A percentile compares a stretch with the other conserved stretches of the same genome.
Conservation (phyloP, 2,797 vertebrate species). For the Peromyscus eremicus region DNA sequence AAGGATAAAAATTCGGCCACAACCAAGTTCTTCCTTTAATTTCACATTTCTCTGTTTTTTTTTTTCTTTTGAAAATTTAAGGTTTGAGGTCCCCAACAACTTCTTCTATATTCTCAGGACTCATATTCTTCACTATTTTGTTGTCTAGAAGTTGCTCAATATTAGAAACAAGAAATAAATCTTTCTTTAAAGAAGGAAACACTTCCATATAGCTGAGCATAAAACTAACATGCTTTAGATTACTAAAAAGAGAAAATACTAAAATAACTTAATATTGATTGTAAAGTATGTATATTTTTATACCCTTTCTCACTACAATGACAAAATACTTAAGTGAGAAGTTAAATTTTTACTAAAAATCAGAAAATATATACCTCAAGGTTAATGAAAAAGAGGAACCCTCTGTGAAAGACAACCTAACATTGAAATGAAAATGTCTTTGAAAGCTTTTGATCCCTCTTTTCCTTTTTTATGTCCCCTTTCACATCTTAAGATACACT, state of each 20-base stretch:
- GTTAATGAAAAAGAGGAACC: not conserved
- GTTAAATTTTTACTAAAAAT: constrained; percentile 18
- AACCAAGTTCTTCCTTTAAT: not conserved
- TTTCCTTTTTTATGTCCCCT: constrained; percentile 68
- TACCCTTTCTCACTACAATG: not conserved
- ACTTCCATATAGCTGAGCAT: not conserved
- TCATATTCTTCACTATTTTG: not conserved
- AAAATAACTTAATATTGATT: not conserved
- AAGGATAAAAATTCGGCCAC: not conserved
- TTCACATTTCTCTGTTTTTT: not conserved
- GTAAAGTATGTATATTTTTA: not conserved
- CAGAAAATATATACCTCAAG: constrained; percentile 58
- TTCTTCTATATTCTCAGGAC: not conserved
- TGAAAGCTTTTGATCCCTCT: constrained; percentile 56
- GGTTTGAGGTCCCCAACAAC: not conserved
- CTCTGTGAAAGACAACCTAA: constrained; percentile 49
- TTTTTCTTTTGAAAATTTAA: not conserved
- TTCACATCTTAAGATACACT: constrained; percentile 68
- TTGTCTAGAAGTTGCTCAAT: not conserved
- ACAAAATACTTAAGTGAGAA: constrained; percentile 15
- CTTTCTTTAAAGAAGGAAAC: not conserved
- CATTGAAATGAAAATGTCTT: constrained; percentile 53
- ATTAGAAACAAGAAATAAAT: not conserved
- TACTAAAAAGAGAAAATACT: constrained; percentile 11
- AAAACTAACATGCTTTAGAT: not conserved